phyloP scores from a whole-genome alignment of 2,113 vertebrate species.

The Bubalus kerabau region DNA sequence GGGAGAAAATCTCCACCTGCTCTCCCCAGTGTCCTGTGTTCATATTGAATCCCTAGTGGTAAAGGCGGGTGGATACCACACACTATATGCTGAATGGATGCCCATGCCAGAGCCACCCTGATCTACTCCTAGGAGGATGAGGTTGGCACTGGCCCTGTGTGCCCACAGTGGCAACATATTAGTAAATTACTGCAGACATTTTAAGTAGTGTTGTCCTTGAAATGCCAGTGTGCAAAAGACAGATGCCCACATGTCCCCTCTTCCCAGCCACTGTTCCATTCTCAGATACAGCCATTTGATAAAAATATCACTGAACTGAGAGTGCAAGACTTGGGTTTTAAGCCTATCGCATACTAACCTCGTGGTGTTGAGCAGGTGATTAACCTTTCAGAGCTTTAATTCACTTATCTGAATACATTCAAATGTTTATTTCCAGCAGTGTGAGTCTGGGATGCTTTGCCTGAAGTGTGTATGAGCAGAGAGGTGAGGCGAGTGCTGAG shows the following conservation, averaged over 20 bases:
- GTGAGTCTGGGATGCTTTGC: background rate
- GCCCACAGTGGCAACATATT: background rate
- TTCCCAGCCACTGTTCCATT: background rate
- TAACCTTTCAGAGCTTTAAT: constrained; percentile 15
- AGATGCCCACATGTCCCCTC: background rate
- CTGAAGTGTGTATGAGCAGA: background rate
- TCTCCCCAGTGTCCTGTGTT: constrained; percentile 24
- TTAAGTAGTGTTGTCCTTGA: background rate
- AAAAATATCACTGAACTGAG: background rate
- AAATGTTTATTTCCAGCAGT: background rate
- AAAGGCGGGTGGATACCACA: background rate
- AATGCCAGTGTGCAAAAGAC: background rate
- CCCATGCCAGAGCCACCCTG: background rate
- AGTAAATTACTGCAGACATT: background rate
- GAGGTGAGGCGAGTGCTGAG: accelerated
- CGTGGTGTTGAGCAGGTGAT: background rate
- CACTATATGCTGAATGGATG: background rate
- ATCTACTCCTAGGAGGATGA: background rate
- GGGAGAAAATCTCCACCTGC: constrained; percentile 35
- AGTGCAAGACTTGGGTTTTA: background rate
- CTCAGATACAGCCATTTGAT: background rate
- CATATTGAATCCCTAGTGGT: constrained; percentile 54
- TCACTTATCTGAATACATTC: background rate
- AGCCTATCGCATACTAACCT: background rate
- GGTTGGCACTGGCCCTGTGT: background rate